Evolutionary conservation across 2,113 vertebrate species (phyloP), one percentile per base, ranked within the genome.

Genomic region (Salvelinus alpinus): DNA sequence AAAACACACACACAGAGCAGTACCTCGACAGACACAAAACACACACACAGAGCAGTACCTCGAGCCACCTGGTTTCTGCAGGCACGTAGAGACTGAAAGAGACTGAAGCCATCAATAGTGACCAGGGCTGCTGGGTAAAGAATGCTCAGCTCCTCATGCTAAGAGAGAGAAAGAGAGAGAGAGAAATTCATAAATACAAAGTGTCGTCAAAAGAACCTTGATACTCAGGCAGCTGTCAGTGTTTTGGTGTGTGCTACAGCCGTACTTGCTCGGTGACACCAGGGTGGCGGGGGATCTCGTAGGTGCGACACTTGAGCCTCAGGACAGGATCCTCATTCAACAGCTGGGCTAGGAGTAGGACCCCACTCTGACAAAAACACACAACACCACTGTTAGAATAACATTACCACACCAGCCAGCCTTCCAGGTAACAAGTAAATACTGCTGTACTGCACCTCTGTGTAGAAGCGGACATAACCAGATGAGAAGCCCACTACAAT

Each of bases 51-150:
- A 44, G 72, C 71, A 22, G 0, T 93, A 99, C 97, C 98, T 98
- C 96, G 94, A 20, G 98, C 98, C 70, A 99, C 97, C 89, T 99
- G 98, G 92, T 99, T 99, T 87, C 97, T 94, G 92, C 98, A 99
- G 0, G 97, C 97, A 67, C 98, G 95, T 51, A 99, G 94, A 48
- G 98, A 99, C 87, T 99, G 98, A 80, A 98, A 99, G 82, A 99
- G 96, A 84, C 97, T 99, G 91, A 99, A 99, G 74, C 98, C 98
- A 79, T 99, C 98, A 57, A 99, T 97, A 69, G 98, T 99, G 81
- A 99, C 97, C 89, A 99, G 91, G 73, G 97, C 96, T 76, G 93
- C 92, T 34, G 96, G 96, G 76, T 99, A 99, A 24, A 99, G 91
- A 83, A 99, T 99, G 81, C 97, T 98, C 74, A 99, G 78, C 73